Evolutionary conservation across 2,113 vertebrate species (phyloP), one percentile per base, ranked within the genome.

Genomic region (Kryptolebias marmoratus): DNA sequence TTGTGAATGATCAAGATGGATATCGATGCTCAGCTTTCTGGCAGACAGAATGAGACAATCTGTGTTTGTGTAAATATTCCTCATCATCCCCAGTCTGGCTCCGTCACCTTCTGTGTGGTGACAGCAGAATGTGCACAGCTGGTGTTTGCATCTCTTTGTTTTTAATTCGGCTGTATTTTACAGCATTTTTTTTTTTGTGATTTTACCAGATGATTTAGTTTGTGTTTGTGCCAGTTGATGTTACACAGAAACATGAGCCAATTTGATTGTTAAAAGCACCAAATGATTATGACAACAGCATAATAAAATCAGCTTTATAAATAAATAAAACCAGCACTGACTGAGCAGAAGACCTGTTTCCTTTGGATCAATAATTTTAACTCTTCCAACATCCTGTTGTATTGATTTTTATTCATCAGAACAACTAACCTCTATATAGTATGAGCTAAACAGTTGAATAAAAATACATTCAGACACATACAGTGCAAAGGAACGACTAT

Each of bases 41-140:
- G 75, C 85, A 79, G 64, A 68, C 44, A 60, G 13, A 58, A 8
- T 0, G 18, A 77, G 60, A 68, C 66, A 61, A 71, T 30, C 60
- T 82, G 64, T 74, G 52, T 82, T 74, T 83, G 64, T 79, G 61
- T 77, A 81, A 85, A 83, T 49, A 79, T 59, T 73, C 27, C 65
- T 22, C 49, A 83, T 77, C 72, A 62, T 59, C 61, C 52, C 28
- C 76, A 73, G 54, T 77, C 77, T 81, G 77, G 79, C 68, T 58
- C 64, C 50, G 72, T 52, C 39, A 75, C 45, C 14, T 54, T 28
- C 67, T 74, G 53, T 67, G 42, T 70, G 32, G 7, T 13, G 47
- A 70, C 4, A 61, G 32, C 59, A 72, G 61, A 28, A 45, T 52
- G 36, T 71, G 2, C 27, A 58, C 45, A 30, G 32, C 39, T 50